Evolutionary conservation across 2,797 vertebrate species (phyloP).

Genomic region (Cyprinodon diabolis): DNA sequence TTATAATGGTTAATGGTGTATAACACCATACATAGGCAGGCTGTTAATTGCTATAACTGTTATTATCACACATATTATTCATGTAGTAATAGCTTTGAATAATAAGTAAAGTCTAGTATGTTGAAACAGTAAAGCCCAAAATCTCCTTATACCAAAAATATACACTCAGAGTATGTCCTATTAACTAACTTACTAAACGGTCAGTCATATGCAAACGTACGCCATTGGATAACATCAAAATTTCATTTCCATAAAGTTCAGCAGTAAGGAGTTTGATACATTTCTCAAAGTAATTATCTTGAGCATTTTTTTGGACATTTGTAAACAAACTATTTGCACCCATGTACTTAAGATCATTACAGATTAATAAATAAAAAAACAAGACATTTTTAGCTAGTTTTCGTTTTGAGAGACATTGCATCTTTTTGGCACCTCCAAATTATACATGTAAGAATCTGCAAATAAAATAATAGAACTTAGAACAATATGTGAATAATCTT

Average conservation of each 20-base stretch:
- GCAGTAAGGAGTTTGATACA: neutral
- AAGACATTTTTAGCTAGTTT: no score
- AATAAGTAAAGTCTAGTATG: neutral
- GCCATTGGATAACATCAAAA: neutral
- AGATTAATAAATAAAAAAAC: no score
- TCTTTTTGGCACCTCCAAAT: no score
- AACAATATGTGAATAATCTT: no score
- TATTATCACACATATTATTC: neutral
- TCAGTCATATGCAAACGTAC: neutral
- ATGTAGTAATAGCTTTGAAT: neutral
- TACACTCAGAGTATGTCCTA: neutral
- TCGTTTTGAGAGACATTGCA: no score
- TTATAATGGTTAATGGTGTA: neutral
- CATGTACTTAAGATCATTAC: no score
- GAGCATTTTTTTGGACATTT: no score
- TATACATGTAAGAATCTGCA: no score
- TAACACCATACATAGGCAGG: neutral
- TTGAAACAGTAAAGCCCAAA: no score
- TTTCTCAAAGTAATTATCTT: no score
- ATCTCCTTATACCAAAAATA: neutral
- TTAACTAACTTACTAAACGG: neutral
- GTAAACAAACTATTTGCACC: neutral
- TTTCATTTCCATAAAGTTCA: neutral
- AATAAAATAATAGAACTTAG: neutral
- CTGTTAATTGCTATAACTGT: neutral